Evolutionary conservation across 2,113 vertebrate genomes (phyloP).

Genomic region (Ginglymostoma cirratum): DNA sequence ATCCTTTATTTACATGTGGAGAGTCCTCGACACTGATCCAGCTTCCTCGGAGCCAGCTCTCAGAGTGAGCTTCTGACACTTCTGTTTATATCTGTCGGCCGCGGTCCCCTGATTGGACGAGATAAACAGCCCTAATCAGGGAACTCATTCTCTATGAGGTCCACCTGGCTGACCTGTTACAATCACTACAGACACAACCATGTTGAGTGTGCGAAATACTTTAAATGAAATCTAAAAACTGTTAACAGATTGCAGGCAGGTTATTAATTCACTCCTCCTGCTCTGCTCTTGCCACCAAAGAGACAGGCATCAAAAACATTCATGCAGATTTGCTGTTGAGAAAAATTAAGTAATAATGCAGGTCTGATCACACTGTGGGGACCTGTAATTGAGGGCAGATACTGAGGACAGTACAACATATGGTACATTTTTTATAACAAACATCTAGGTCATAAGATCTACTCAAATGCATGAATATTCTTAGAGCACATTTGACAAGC

Average conservation of each 20-base stretch:
- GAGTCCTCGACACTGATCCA: too few species aligned
- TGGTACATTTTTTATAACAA: neutral
- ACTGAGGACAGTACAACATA: neutral
- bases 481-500: neutral
- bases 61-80: too few species aligned
- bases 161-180: too few species aligned
- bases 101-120: too few species aligned
- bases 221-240: neutral
- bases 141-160: too few species aligned
- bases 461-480: neutral
- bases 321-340: neutral
- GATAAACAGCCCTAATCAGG: too few species aligned
- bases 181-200: neutral
- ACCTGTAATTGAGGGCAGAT: neutral
- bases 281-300: neutral
- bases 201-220: neutral
- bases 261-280: neutral
- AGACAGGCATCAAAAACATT: neutral
- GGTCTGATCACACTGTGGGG: neutral
- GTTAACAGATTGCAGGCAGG: neutral
- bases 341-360: neutral
- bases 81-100: too few species aligned
- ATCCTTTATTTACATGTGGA: too few species aligned
- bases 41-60: too few species aligned
- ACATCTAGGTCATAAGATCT: neutral